These are phyloP conservation scores for Aquatica leii DNA, from an alignment of 2,888 invertebrate species.

Conservation along the genomic window DNA sequence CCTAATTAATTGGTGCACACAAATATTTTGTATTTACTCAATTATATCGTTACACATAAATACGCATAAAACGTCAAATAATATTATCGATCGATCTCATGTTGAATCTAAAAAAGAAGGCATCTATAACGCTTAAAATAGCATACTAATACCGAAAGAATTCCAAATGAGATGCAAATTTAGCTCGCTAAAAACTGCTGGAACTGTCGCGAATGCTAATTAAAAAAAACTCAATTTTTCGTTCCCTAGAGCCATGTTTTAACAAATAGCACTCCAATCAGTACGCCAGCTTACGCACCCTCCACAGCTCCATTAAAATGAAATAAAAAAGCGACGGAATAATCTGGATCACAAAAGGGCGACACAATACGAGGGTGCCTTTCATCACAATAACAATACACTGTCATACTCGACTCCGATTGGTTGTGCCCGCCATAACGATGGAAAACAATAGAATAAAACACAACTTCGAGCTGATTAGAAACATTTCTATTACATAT, in stretches of 20 bases:
- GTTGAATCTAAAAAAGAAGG: not conserved
- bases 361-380: constrained; percentile 50
- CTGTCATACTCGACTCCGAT: constrained; percentile 48
- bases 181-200: constrained; percentile 34
- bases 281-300: constrained; percentile 41
- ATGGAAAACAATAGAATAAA: constrained; percentile 51
- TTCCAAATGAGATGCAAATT: constrained; percentile 33
- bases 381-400: constrained; percentile 55
- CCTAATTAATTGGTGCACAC: too few species aligned
- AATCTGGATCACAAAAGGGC: constrained; percentile 53
- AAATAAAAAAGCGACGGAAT: constrained; percentile 53
- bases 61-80: not conserved
- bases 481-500: constrained; percentile 22
- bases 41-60: too few species aligned
- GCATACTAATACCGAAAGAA: constrained; percentile 27
- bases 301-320: constrained; percentile 51
- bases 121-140: constrained; percentile 21
- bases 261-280: constrained; percentile 48
- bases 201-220: constrained; percentile 41
- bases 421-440: constrained; percentile 52
- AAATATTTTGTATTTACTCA: too few species aligned
- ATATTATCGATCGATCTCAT: too few species aligned
- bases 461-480: constrained; percentile 37
- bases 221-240: constrained; percentile 44
- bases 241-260: constrained; percentile 42